Evolutionary conservation across 2,113 vertebrate genomes (phyloP), one percentile per base, ranked within the genome.

Genomic region (Castor canadensis): DNA sequence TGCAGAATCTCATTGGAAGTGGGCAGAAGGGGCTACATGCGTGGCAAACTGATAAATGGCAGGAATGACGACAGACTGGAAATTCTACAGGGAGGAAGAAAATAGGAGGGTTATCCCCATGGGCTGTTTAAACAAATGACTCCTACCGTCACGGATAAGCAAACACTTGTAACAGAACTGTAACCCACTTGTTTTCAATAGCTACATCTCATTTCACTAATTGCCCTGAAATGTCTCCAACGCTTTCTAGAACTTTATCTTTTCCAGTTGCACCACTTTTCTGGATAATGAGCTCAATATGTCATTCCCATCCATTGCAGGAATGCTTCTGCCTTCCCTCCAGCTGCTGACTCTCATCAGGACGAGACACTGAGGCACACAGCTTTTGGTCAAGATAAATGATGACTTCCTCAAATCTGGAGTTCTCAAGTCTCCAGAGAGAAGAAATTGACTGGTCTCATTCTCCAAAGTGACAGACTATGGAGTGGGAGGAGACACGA

Each of bases 61-160:
- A 24, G 11, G 35, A 3, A 69, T 45, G 12, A 16, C 0, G 15
- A 30, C 40, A 2, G 17, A 47, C 47, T 9, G 15, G 81, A 87
- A 76, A 54, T 66, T 80, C 82, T n/a, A 45, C 12, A 88, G 96
- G 26, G 80, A 81, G 87, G 19, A 45, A 93, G 93, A n/a, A 87
- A 93, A 58, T 58, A 45, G 91, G n/a, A 22, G 26, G 6, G 22
- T 52, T 28, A 43, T 10, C 3, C 20, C 40, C 12, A 1, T 0
- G 0, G 8, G 47, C 12, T 11, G 32, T 9, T 10, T 22, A 16
- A n/a, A 22, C 6, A 0, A 2, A 2, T 19, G 6, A 2, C 5
- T 16, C 9, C 77, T 2, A 1, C 40, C 4, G 0, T 1, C 6
- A 38, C 2, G 1, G 88, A 28, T 0, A 40, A 47, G 71, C 45